Evolutionary conservation across 35 echinoderm and acorn worm genomes (phyloP).

Genomic region (Lytechinus pictus): DNA sequence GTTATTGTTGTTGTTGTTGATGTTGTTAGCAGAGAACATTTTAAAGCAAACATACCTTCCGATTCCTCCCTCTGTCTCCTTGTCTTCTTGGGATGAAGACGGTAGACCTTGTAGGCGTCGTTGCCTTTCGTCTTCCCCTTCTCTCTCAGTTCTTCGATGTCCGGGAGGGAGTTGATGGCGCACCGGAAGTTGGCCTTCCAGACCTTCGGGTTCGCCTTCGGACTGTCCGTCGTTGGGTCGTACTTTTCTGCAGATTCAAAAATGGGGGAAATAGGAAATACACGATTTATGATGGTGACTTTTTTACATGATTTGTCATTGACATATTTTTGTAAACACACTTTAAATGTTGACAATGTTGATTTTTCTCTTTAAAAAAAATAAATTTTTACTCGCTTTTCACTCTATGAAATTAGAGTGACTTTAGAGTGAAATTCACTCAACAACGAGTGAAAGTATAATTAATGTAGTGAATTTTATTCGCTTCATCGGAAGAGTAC

Average conservation of each 20-base stretch:
- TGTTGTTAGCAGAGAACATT: too few relatives aligned
- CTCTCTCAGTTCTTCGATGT: conserved; percentile 88
- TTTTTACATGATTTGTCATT: too few relatives aligned
- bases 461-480: too few relatives aligned
- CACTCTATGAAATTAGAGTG: too few relatives aligned
- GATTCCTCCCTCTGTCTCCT: conserved; percentile 75
- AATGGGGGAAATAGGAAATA: neutral
- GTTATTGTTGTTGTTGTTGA: too few relatives aligned
- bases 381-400: too few relatives aligned
- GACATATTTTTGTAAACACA: too few relatives aligned
- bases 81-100: conserved; percentile 79
- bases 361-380: too few relatives aligned
- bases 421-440: too few relatives aligned
- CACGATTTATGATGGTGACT: neutral
- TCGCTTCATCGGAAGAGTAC: too few relatives aligned
- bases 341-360: too few relatives aligned
- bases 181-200: conserved; percentile 99
- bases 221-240: conserved; percentile 68
- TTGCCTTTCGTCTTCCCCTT: conserved; percentile 90
- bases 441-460: too few relatives aligned
- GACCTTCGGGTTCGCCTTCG: conserved; percentile 88
- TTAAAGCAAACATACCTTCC: neutral
- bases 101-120: conserved; percentile 96
- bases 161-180: conserved; percentile 96
- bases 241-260: conserved; percentile 83